These are phyloP conservation scores for Strigamia transsilvanica DNA, from an alignment of 2,888 invertebrate genomes.

Conservation along the genomic window DNA sequence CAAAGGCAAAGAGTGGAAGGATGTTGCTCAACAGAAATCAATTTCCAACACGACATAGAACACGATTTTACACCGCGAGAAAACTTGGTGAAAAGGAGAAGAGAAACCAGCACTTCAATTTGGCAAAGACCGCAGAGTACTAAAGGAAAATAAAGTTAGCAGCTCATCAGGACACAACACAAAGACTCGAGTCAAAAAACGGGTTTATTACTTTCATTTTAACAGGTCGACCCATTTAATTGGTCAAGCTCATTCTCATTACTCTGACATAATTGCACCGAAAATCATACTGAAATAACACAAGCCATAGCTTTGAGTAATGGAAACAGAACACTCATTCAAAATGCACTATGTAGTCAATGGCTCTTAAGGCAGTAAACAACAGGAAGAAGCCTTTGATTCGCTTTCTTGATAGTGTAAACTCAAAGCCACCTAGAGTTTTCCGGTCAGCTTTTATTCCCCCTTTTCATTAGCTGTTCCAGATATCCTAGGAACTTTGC, in stretches of 20 bases:
- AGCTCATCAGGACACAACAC: neutral
- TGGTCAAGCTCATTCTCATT: conserved; percentile 5
- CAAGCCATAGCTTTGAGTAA: no score
- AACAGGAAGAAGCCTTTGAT: no score
- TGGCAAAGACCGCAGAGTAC: conserved; percentile 13
- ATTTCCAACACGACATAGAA: neutral
- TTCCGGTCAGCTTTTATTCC: no score
- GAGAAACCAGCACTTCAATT: conserved; percentile 5
- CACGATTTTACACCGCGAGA: neutral
- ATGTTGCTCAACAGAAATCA: conserved; percentile 4
- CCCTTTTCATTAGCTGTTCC: no score
- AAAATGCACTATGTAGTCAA: no score
- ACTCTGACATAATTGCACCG: neutral
- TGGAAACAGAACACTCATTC: no score
- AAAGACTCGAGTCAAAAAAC: neutral
- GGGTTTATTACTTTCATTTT: conserved; percentile 37
- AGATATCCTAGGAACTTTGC: no score
- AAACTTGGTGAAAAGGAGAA: neutral
- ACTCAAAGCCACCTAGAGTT: no score
- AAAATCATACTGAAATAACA: neutral
- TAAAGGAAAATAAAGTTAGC: conserved; percentile 27
- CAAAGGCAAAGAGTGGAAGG: neutral
- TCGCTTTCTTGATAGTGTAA: no score
- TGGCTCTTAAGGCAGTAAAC: no score
- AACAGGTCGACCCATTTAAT: conserved; percentile 20